Percentiles rank a stretch among this genome's conserved stretches.
phyloP scores from a whole-genome alignment of 2,888 invertebrate genomes.

The Hanleya hanleyi region DNA sequence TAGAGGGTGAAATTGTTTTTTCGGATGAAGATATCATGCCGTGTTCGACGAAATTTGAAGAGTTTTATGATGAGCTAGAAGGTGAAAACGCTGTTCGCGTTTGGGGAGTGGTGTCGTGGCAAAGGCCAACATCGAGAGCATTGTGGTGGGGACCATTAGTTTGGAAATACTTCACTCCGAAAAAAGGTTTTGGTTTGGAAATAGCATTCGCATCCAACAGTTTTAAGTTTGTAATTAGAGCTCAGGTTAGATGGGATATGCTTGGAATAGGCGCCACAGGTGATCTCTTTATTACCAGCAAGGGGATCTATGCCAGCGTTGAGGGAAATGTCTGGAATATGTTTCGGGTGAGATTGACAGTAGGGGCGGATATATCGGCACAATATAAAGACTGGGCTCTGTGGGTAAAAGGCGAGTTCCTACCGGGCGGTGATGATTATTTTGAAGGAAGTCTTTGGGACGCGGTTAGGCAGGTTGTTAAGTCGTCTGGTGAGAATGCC shows the following conservation, averaged over 20 bases:
- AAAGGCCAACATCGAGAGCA: background rate
- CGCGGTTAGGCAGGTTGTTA: background rate
- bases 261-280: background rate
- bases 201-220: background rate
- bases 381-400: background rate
- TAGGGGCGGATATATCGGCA: background rate
- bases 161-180: background rate
- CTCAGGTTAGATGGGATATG: background rate
- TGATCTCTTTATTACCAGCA: background rate
- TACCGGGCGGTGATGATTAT: conserved; percentile 6
- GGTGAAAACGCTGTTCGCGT: background rate
- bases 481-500: background rate
- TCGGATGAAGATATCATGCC: background rate
- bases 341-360: background rate
- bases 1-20: background rate
- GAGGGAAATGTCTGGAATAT: background rate
- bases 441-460: conserved; percentile 9
- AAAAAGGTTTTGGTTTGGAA: background rate
- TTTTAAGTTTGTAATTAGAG: background rate
- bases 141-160: background rate
- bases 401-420: background rate
- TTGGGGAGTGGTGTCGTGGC: background rate
- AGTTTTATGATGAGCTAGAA: conserved; percentile 1
- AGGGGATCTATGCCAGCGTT: background rate
- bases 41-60: background rate